phyloP scores from a whole-genome alignment of 2,797 vertebrate species.

The Linurgus olivaceus region DNA sequence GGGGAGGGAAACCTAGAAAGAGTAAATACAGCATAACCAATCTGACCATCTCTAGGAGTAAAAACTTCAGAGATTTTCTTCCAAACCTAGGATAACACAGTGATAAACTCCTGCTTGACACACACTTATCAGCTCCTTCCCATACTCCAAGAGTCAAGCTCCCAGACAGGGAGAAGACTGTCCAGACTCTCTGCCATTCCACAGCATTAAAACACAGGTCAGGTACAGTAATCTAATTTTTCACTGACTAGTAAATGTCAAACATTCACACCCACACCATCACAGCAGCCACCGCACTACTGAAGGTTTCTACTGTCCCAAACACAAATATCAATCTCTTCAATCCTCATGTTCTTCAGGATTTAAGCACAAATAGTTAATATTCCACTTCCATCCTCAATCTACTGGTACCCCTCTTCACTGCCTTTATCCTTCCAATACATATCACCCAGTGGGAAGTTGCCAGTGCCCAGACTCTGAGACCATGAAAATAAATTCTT shows the following conservation, averaged over 20 bases:
- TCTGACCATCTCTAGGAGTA: neutral
- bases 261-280: neutral
- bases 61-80: neutral
- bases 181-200: neutral
- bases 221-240: neutral
- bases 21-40: neutral
- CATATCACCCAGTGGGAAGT: neutral
- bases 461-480: neutral
- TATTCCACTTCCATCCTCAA: neutral
- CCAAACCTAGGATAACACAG: neutral
- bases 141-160: rapidly evolving
- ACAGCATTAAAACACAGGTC: neutral
- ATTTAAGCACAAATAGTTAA: neutral
- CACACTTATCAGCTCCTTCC: neutral
- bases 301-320: neutral
- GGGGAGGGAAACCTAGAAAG: neutral
- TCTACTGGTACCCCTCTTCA: neutral
- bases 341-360: neutral
- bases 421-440: neutral
- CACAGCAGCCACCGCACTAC: neutral
- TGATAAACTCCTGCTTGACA: neutral
- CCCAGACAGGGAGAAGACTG: neutral
- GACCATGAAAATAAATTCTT: neutral
- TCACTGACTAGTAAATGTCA: neutral
- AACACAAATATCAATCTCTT: neutral